Conservation (phyloP, 2,888 invertebrate genomes). For the Lysandra coridon region DNA sequence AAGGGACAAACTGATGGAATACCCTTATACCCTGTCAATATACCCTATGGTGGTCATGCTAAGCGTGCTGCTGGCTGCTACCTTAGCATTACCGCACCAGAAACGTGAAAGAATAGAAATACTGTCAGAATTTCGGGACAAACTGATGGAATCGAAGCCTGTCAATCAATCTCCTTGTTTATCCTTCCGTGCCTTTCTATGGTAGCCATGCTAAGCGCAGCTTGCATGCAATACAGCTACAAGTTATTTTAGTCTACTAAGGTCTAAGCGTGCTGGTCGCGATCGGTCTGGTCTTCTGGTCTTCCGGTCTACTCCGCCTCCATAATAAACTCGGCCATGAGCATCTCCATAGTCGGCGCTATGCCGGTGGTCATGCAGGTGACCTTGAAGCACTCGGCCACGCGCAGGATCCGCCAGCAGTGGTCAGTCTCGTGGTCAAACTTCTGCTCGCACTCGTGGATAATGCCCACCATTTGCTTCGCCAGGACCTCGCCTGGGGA, state of each 20-base stretch:
- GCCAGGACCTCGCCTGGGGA: constrained; percentile 56
- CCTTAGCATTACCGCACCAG: too few species aligned
- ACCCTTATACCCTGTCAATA: too few species aligned
- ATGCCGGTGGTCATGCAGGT: constrained; percentile 52
- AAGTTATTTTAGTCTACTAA: not conserved
- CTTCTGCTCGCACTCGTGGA: constrained; percentile 60
- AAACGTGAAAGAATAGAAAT: too few species aligned
- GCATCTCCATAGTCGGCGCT: constrained; percentile 63
- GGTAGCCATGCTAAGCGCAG: too few species aligned
- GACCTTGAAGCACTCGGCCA: constrained; percentile 66
- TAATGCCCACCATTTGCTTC: constrained; percentile 56
- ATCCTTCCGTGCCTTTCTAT: too few species aligned
- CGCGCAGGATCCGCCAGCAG: constrained; percentile 66
- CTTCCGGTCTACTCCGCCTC: constrained; percentile 49
- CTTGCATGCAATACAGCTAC: too few species aligned
- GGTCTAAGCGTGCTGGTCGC: not conserved
- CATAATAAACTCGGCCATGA: constrained; percentile 68
- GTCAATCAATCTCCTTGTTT: too few species aligned
- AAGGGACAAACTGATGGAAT: too few species aligned
- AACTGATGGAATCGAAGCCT: too few species aligned
- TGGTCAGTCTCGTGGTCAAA: constrained; percentile 57
- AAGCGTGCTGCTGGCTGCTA: too few species aligned
- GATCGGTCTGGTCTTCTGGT: constrained; percentile 35
- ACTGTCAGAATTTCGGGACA: too few species aligned
- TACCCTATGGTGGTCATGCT: too few species aligned